Evolutionary conservation across 2,888 invertebrate genomes (phyloP).

Genomic region (Drosophila leonis): DNA sequence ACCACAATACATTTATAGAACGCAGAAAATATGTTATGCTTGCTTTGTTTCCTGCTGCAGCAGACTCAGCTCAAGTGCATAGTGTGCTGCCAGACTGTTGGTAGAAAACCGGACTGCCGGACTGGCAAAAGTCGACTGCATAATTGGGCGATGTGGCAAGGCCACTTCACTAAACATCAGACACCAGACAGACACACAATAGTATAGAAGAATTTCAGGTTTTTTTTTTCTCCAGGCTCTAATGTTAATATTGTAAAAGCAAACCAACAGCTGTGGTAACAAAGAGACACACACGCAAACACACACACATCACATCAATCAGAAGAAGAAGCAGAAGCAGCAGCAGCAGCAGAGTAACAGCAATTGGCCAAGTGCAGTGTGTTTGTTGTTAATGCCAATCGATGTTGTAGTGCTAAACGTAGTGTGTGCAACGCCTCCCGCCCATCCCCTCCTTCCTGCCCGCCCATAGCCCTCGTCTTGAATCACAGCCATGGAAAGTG

Average conservation of each 20-base stretch:
- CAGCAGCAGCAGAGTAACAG: background rate
- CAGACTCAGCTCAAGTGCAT: background rate
- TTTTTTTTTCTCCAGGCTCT: slow-evolving; percentile 44
- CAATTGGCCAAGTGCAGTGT: slow-evolving; percentile 12
- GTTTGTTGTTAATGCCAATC: slow-evolving; percentile 36
- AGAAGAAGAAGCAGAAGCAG: background rate
- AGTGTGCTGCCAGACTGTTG: slow-evolving; percentile 12
- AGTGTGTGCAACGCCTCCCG: slow-evolving; percentile 22
- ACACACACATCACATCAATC: background rate
- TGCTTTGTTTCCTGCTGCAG: slow-evolving; percentile 1
- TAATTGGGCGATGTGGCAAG: slow-evolving; percentile 28
- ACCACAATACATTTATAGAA: background rate
- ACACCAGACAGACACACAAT: slow-evolving; percentile 46
- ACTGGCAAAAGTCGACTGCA: slow-evolving; percentile 16
- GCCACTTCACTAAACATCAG: slow-evolving; percentile 43
- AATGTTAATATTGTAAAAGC: slow-evolving; percentile 33
- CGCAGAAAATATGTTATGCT: too few relatives aligned
- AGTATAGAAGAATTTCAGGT: slow-evolving; percentile 55
- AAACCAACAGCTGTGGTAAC: slow-evolving; percentile 7
- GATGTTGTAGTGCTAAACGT: slow-evolving; percentile 39
- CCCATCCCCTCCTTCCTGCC: background rate
- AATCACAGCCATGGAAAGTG: slow-evolving; percentile 86
- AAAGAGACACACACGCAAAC: slow-evolving; percentile 5
- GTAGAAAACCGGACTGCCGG: background rate
- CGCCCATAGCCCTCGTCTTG: background rate